phyloP scores from a whole-genome alignment of 2,113 vertebrate genomes.

The Psilopsiagon aurifrons region DNA sequence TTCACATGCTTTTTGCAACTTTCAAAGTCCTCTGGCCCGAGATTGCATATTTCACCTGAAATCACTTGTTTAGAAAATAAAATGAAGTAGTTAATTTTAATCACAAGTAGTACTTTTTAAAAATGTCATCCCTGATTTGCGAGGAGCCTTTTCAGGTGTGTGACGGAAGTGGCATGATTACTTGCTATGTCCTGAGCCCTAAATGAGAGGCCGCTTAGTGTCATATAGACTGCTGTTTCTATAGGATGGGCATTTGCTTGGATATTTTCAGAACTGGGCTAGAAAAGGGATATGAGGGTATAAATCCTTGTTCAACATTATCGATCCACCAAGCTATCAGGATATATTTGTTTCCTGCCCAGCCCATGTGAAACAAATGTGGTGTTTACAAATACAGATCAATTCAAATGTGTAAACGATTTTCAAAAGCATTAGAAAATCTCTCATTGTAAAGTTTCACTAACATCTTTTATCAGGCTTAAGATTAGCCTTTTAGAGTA shows the following conservation, averaged over 20 bases:
- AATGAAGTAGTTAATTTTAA: not conserved
- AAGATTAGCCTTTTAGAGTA: not conserved
- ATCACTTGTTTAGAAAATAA: not conserved
- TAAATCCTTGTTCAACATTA: not conserved
- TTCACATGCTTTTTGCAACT: not conserved
- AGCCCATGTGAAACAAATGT: not conserved
- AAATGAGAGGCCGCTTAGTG: not conserved
- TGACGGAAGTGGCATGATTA: not conserved
- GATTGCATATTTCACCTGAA: not conserved
- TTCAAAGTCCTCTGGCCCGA: not conserved
- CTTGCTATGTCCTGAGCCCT: not conserved
- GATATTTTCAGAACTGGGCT: not conserved
- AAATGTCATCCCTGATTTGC: not conserved
- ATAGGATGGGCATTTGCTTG: not conserved
- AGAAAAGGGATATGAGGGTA: not conserved
- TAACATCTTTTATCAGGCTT: not conserved
- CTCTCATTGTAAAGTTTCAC: not conserved
- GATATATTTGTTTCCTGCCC: not conserved
- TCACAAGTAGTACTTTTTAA: not conserved
- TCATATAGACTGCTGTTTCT: not conserved
- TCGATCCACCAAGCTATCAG: not conserved
- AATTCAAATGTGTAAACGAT: not conserved
- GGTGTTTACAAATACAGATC: not conserved
- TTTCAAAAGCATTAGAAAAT: not conserved
- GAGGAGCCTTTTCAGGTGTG: not conserved